phyloP scores from a whole-genome alignment of 1,140 invertebrate genomes.

The Stenopsyche tienmushanensis region DNA sequence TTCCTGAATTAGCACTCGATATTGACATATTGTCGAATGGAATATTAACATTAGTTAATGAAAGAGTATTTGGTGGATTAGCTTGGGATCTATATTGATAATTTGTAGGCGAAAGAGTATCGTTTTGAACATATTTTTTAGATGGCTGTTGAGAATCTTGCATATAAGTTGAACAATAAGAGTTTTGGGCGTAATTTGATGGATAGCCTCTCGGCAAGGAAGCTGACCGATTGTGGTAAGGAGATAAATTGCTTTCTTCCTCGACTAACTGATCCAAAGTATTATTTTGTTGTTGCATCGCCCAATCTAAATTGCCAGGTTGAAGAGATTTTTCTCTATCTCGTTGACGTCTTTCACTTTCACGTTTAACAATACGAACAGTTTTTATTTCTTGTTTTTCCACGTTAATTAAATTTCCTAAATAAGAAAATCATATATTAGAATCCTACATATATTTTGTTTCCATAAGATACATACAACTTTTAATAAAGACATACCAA shows the following conservation, averaged over 20 bases:
- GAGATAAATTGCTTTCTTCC: constrained; percentile 53
- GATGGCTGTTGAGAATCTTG: constrained; percentile 13
- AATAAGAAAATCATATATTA: constrained; percentile 40
- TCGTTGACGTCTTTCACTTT: constrained; percentile 80
- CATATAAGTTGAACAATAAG: constrained; percentile 46
- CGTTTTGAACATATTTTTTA: constrained; percentile 31
- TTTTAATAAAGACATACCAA: constrained; percentile 46
- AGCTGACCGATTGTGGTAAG: constrained; percentile 48
- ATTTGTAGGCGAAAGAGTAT: constrained; percentile 5
- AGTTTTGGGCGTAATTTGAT: constrained; percentile 46
- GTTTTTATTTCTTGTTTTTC: constrained; percentile 90
- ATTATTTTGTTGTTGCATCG: constrained; percentile 42
- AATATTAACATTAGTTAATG: constrained; percentile 39
- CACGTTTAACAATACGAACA: constrained; percentile 88
- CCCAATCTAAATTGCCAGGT: constrained; percentile 51
- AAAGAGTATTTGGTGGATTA: constrained; percentile 38
- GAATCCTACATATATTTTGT: neutral
- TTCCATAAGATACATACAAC: neutral
- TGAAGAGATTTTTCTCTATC: constrained; percentile 64
- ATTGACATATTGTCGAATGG: constrained; percentile 38
- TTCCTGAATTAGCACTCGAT: constrained; percentile 28
- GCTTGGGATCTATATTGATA: constrained; percentile 25
- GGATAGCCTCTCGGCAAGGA: constrained; percentile 46
- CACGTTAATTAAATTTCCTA: constrained; percentile 74
- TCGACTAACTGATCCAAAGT: constrained; percentile 59